Evolutionary conservation across 2,888 invertebrate species (phyloP).

Genomic region (Eilema caniola): DNA sequence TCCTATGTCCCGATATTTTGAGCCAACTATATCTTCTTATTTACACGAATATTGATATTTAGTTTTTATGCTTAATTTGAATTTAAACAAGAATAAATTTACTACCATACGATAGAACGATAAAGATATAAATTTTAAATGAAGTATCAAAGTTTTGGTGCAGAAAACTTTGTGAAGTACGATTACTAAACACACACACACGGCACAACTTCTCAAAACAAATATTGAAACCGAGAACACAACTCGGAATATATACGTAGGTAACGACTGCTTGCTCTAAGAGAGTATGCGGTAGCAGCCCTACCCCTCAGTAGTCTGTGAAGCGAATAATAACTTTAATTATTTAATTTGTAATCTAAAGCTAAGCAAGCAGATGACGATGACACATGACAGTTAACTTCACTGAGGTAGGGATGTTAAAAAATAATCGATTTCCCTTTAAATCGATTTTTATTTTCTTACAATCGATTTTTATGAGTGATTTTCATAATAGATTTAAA

Average conservation of each 20-base stretch:
- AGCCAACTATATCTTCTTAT: background rate
- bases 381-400: no score
- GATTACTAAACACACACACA: background rate
- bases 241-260: no score
- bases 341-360: no score
- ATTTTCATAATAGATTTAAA: no score
- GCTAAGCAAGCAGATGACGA: background rate
- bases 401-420: no score
- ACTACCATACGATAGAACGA: background rate
- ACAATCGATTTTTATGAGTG: no score
- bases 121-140: background rate
- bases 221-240: background rate
- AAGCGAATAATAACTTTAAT: no score
- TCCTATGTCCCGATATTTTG: background rate
- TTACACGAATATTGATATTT: background rate
- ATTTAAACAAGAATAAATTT: background rate
- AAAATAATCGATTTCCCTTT: no score
- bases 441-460: no score
- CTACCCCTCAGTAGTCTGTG: no score
- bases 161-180: background rate
- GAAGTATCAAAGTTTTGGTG: background rate
- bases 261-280: no score
- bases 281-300: no score
- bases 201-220: background rate
- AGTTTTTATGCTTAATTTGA: background rate